Percentiles rank a stretch among this genome's conserved stretches.
Evolutionary conservation across 2,888 invertebrate genomes (phyloP).

Genomic region (Lasioglossum leucozonium): DNA sequence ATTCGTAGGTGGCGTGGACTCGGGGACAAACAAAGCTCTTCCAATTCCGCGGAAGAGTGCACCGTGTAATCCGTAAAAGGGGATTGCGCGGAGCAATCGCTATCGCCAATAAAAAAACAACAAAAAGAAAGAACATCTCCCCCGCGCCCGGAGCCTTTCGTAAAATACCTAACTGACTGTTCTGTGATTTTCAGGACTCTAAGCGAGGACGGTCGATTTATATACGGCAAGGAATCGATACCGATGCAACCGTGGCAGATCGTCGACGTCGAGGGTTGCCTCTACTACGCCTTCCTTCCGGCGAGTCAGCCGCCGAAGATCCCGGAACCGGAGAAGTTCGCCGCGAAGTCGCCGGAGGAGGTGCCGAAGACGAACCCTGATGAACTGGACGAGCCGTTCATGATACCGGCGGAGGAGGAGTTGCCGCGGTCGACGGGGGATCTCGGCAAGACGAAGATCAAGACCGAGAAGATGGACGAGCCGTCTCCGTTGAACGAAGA

Average conservation of each 20-base stretch:
- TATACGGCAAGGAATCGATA: constrained; percentile 75
- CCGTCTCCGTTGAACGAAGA: constrained; percentile 19
- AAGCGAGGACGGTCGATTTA: constrained; percentile 71
- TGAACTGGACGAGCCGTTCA: constrained; percentile 13
- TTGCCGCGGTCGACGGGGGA: constrained; percentile 41
- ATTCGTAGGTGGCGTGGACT: background rate
- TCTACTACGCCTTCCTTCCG: constrained; percentile 78
- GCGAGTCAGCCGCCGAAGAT: constrained; percentile 44
- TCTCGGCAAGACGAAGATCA: constrained; percentile 61
- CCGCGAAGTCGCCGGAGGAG: background rate
- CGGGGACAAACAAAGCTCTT: background rate
- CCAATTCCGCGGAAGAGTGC: background rate
- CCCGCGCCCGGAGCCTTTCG: background rate
- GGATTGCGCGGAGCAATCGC: constrained; percentile 11
- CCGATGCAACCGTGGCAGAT: constrained; percentile 77
- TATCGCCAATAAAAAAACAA: constrained; percentile 5
- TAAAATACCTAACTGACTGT: constrained; percentile 62
- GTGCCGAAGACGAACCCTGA: constrained; percentile 22
- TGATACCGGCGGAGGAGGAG: constrained; percentile 26
- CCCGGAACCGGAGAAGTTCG: background rate
- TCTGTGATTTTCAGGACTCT: constrained; percentile 71
- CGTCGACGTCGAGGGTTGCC: constrained; percentile 75
- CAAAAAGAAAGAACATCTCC: background rate
- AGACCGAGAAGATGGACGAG: constrained; percentile 48
- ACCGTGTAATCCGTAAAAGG: background rate